phyloP scores from a whole-genome alignment of 1,140 invertebrate genomes.

The Tetranychus urticae region DNA sequence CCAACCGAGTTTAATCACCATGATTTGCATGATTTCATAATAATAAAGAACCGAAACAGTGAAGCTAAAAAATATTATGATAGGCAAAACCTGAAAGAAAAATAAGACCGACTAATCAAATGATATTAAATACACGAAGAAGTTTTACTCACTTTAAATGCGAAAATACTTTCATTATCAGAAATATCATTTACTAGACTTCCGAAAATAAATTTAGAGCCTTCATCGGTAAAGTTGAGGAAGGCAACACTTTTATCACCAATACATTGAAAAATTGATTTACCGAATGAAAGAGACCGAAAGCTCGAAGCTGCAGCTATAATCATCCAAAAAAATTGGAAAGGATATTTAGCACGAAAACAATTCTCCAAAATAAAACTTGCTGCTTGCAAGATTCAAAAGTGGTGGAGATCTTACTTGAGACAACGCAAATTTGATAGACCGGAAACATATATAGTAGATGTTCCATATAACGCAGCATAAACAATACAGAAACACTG shows the following conservation, averaged over 20 bases:
- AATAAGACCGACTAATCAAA: neutral
- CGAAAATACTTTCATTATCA: slow-evolving; percentile 31
- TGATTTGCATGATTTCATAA: slow-evolving; percentile 56
- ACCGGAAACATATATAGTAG: too few relatives aligned
- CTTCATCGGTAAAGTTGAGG: slow-evolving; percentile 44
- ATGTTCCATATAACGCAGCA: too few relatives aligned
- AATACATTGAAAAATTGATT: slow-evolving; percentile 48
- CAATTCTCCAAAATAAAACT: too few relatives aligned
- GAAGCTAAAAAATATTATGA: slow-evolving; percentile 77
- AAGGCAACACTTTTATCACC: slow-evolving; percentile 46
- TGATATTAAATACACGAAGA: too few relatives aligned
- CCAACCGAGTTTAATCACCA: slow-evolving; percentile 59
- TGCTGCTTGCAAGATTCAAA: too few relatives aligned
- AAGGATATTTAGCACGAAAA: too few relatives aligned
- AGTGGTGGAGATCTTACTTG: too few relatives aligned
- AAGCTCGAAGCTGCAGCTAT: too few relatives aligned
- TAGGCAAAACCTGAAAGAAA: slow-evolving; percentile 39
- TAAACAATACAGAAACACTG: too few relatives aligned
- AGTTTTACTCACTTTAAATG: slow-evolving; percentile 65
- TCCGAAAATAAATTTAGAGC: slow-evolving; percentile 65
- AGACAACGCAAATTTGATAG: too few relatives aligned
- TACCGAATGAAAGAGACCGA: too few relatives aligned
- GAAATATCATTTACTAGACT: slow-evolving; percentile 33
- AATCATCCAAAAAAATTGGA: too few relatives aligned
- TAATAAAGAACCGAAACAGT: slow-evolving; percentile 65